A percentile compares a stretch with the other conserved stretches of the same genome.
Evolutionary conservation across 2,888 invertebrate species (phyloP).

Genomic region (Meteorus colon): DNA sequence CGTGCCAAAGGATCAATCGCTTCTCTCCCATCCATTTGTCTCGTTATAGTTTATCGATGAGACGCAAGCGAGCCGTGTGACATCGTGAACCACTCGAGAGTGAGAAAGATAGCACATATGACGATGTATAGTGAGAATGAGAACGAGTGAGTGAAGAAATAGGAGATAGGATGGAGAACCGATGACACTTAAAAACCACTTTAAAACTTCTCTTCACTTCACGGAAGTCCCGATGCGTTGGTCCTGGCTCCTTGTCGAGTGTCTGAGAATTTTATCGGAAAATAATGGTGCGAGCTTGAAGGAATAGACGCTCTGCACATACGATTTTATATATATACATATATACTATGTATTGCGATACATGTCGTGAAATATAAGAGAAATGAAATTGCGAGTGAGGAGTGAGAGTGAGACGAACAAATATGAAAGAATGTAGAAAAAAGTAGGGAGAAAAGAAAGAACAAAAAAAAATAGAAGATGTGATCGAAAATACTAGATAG

Average conservation of each 20-base stretch:
- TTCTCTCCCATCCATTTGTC: slow-evolving; percentile 67
- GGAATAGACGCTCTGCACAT: slow-evolving; percentile 47
- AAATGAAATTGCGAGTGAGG: slow-evolving; percentile 20
- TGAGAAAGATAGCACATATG: slow-evolving; percentile 12
- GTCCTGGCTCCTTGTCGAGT: slow-evolving; percentile 46
- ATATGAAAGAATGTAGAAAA: slow-evolving; percentile 4
- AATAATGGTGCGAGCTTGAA: slow-evolving; percentile 60
- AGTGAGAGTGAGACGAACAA: neutral
- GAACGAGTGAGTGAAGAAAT: neutral
- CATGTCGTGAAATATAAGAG: slow-evolving; percentile 12
- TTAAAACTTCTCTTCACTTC: slow-evolving; percentile 58
- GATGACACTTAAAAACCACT: slow-evolving; percentile 70
- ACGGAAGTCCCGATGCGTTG: slow-evolving; percentile 18
- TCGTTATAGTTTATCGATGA: slow-evolving; percentile 69
- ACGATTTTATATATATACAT: slow-evolving; percentile 26
- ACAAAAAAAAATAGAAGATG: neutral
- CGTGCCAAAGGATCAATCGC: slow-evolving; percentile 35
- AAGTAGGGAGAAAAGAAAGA: neutral
- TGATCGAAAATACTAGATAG: no score
- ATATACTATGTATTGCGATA: neutral
- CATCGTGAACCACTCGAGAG: slow-evolving; percentile 12
- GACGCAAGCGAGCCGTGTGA: slow-evolving; percentile 43
- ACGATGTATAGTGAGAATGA: slow-evolving; percentile 1
- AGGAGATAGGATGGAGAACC: slow-evolving; percentile 32
- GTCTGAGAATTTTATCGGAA: slow-evolving; percentile 60